A percentile compares a stretch with the other conserved stretches of the same genome.
Evolutionary conservation across 2,888 invertebrate genomes (phyloP).

Genomic region (Cheilosia grossa): DNA sequence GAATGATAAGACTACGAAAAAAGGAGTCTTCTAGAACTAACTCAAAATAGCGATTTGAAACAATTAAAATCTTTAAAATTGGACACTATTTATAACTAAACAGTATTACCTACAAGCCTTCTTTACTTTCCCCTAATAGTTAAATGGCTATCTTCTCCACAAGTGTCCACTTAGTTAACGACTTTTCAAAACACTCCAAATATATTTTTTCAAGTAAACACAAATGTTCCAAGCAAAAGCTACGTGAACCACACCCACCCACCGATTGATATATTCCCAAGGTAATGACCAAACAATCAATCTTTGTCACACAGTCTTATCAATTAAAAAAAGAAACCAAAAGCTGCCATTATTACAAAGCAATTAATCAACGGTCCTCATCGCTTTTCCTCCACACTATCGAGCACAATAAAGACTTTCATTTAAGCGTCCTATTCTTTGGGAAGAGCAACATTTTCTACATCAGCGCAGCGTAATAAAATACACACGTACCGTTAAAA

Average conservation of each 20-base stretch:
- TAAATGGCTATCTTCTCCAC: no score
- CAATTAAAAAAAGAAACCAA: slow-evolving; percentile 23
- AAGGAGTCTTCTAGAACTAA: no score
- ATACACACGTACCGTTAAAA: not conserved
- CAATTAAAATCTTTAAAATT: no score
- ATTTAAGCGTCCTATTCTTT: slow-evolving; percentile 11
- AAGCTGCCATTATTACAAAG: slow-evolving; percentile 12
- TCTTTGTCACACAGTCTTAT: slow-evolving; percentile 4
- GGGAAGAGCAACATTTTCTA: not conserved
- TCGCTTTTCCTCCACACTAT: slow-evolving; percentile 16
- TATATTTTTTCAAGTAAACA: no score
- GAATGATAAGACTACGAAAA: no score
- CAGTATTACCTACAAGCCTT: no score
- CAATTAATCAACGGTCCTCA: slow-evolving; percentile 60
- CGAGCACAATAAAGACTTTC: slow-evolving; percentile 30
- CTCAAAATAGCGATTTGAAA: no score
- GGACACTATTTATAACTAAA: no score
- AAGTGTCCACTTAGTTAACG: no score
- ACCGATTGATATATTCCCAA: slow-evolving; percentile 33
- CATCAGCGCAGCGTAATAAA: not conserved
- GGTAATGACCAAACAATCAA: slow-evolving; percentile 23
- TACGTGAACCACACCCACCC: slow-evolving; percentile 42
- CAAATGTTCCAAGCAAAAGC: not conserved
- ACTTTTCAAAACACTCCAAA: no score
- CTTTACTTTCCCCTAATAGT: no score